Base-by-base conservation (phyloP, 1,140 invertebrate genomes). In the Mesaphorura yosii region DNA sequence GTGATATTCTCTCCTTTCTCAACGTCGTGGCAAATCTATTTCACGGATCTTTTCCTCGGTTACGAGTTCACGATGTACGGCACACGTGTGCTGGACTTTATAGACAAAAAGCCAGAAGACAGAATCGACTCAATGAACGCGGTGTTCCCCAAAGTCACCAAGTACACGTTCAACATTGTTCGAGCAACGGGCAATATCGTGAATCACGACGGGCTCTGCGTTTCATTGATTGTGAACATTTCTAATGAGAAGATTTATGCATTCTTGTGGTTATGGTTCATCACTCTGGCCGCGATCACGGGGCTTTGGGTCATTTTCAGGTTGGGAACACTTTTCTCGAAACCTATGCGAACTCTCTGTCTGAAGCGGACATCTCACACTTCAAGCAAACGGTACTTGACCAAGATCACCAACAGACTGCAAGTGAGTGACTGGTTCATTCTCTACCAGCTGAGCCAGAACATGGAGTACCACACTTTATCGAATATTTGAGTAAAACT, bases 171-270 rank as follows among this genome's bases (percentile, higher is more conserved):
- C 41, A 68, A 73, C 57, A 40, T n/a, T n/a, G n/a, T n/a, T n/a
- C n/a, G 59, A 2, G 40, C 53, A 0, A 25, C 27, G 6, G 55
- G 52, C 2, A 50, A 48, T 23, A 34, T 55, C 22, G 48, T 53
- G 22, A 53, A 50, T 7, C 48, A 66, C 50, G 64, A 68, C 57
- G 64, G 60, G 23, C 65, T 68, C 55, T 88, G 84, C 60, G 73
- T 86, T 6, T n/a, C n/a, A 10, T 66, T 86, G 41, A 80, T 84
- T 0, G 63, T 86, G 10, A 88, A 88, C 63, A 78, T 85, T 53
- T 70, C 87, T 15, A 85, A 86, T 66, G 83, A 86, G 64, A 88
- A 87, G 65, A 79, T 86, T 44, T 50, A 42, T 38, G 20, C 27
- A 15, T 50, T 40, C 48, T 19, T 50, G 3, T 40, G 48, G 38